Evolutionary conservation across 1,140 invertebrate genomes (phyloP), one percentile per base, ranked within the genome.

Genomic region (Halyomorpha halys): DNA sequence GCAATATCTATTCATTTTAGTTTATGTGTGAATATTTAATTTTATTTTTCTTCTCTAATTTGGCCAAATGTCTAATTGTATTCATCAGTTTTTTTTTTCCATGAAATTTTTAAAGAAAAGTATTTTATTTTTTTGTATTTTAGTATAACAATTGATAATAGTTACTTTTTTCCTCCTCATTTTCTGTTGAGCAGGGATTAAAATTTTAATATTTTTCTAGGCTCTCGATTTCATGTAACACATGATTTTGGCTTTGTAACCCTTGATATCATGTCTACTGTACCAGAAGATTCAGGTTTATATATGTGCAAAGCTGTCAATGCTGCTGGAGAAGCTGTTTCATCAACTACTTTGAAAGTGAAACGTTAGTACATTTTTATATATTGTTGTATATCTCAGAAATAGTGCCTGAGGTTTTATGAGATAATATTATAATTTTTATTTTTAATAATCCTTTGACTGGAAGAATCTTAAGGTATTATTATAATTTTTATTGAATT

Each of bases 221-320:
- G 87, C 70, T 91, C 91, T 62, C 81, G 92, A 63, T 88, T 94
- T 78, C 86, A 86, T 66, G 88, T 90, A 13, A 93, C 84, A 62
- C 87, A 95, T 72, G 93, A 96, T 73, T 97, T 97, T 76, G 94
- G 94, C 54, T 94, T 91, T 73, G 90, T 96, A 4, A 95, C 91
- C 0, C 75, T 97, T 69, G 92, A 97, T 71, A 94, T 97, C 59
- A 83, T 85, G 70, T 86, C 87, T 19, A 88, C 90, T 8, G 90
- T 96, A 53, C 79, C 89, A 8, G 87, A 94, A 74, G 94, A 97
- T 76, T 87, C 90, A 60, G 94, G 94, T 23, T 80, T 94, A 0
- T 96, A 96, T 73, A 91, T 90, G 78, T 95, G 92, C 72, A 93
- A 94, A 75, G 91, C 93, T 1, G 89, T 90, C 56, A 96, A 96